Conservation (phyloP, 2,888 invertebrate genomes). For the Apamea sordens region DNA sequence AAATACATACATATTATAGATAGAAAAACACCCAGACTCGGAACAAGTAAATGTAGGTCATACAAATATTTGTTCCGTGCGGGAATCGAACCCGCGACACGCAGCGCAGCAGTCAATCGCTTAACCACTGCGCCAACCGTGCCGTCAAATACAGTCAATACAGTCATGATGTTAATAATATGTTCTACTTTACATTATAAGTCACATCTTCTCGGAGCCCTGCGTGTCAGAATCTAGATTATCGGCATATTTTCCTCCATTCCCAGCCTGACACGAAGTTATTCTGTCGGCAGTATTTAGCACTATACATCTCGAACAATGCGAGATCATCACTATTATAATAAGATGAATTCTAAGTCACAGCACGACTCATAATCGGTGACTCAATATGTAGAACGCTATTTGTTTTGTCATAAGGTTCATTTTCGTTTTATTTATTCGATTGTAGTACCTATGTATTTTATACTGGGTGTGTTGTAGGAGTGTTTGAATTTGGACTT, state of each 20-base stretch:
- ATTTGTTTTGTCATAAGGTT: background rate
- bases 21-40: too few relatives aligned
- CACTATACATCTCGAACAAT: background rate
- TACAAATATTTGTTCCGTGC: too few relatives aligned
- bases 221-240: conserved; percentile 1
- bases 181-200: background rate
- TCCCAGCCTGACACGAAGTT: background rate
- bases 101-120: too few relatives aligned
- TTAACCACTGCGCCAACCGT: too few relatives aligned
- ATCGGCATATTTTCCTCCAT: conserved; percentile 14
- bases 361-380: background rate
- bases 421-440: conserved; percentile 3
- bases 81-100: too few relatives aligned
- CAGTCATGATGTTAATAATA: background rate
- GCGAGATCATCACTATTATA: background rate
- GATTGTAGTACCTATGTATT: background rate
- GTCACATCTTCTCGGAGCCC: background rate
- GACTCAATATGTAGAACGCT: background rate
- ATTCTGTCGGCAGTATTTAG: background rate
- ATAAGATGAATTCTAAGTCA: conserved; percentile 15
- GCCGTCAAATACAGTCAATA: too few relatives aligned
- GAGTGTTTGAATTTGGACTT: conserved; percentile 6
- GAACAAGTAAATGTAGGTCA: too few relatives aligned
- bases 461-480: background rate
- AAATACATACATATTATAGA: too few relatives aligned